Conservation (phyloP, 2,888 invertebrate genomes). For the Meiosimyza platycephala region DNA sequence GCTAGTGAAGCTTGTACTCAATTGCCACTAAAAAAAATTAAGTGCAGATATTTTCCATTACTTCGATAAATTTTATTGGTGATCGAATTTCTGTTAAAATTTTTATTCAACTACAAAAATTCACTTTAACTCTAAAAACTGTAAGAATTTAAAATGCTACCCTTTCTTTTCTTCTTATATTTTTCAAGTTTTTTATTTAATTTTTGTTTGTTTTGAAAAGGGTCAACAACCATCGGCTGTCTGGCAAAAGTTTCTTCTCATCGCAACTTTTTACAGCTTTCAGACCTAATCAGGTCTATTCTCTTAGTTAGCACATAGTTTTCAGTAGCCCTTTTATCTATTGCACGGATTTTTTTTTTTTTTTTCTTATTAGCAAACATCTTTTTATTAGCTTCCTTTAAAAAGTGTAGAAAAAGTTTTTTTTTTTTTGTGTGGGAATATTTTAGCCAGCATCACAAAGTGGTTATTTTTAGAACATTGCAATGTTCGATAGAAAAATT, state of each 20-base stretch:
- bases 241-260: background rate
- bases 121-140: background rate
- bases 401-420: background rate
- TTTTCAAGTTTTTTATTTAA: background rate
- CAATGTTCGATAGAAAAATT: constrained; percentile 2
- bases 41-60: no score
- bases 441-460: no score
- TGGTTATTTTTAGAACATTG: background rate
- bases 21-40: no score
- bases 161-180: background rate
- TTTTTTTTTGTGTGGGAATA: background rate
- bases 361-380: background rate
- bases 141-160: background rate
- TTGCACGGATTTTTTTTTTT: background rate
- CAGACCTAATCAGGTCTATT: background rate
- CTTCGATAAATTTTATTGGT: no score
- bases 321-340: background rate
- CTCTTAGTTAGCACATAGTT: no score
- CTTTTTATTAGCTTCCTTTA: constrained; percentile 10
- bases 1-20: no score
- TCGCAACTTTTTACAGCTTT: background rate
- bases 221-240: background rate
- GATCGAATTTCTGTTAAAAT: no score
- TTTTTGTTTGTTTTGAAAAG: background rate
- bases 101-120: no score